Conservation (phyloP, 2,113 vertebrate species). For the Fregata magnificens region DNA sequence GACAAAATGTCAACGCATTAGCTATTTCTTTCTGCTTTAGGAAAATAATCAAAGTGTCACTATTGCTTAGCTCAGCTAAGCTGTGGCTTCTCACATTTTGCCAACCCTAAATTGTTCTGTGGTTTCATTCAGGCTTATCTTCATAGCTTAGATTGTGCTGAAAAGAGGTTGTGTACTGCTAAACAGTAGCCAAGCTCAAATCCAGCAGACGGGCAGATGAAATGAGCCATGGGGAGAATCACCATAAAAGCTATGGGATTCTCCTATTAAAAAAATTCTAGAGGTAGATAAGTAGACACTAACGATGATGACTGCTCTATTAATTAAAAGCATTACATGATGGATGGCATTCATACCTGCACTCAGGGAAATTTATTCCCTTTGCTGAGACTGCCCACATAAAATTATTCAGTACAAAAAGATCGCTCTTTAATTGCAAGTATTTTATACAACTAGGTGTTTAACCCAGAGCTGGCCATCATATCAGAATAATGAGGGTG, state of each 20-base stretch:
- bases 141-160: neutral
- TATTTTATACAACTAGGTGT: neutral
- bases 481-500: neutral
- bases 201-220: neutral
- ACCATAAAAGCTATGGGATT: neutral
- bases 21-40: constrained; percentile 54
- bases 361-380: neutral
- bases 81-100: neutral
- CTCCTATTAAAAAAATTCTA: neutral
- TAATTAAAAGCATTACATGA: neutral
- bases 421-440: neutral
- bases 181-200: neutral
- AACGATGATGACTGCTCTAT: neutral
- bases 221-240: neutral
- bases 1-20: constrained; percentile 67
- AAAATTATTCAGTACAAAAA: neutral
- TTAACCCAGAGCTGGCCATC: neutral
- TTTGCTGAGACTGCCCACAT: neutral
- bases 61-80: constrained; percentile 18
- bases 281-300: neutral
- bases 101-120: neutral
- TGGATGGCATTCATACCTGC: neutral
- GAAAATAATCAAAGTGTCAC: constrained; percentile 38
- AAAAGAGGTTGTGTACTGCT: neutral
- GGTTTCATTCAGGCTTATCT: constrained; percentile 3